Conservation (phyloP, 2,888 invertebrate species). For the Listrodromus nycthemerus region DNA sequence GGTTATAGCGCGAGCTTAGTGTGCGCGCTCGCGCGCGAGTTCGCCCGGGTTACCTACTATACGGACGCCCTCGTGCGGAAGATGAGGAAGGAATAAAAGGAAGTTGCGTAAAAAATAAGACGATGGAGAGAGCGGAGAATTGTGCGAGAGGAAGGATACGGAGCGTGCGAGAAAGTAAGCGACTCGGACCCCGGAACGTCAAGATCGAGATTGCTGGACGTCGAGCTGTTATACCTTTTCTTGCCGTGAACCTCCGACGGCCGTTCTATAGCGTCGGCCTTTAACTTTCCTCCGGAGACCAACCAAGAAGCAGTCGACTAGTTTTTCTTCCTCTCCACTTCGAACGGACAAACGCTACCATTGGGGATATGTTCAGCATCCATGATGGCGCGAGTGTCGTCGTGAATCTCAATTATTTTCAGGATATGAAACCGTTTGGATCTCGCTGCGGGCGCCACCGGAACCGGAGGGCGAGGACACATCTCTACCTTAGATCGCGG, state of each 20-base stretch:
- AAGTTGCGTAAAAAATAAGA: not conserved
- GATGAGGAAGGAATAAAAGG: constrained; percentile 51
- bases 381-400: constrained; percentile 37
- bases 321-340: constrained; percentile 42
- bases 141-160: constrained; percentile 4
- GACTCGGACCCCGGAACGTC: constrained; percentile 34
- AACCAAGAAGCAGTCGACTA: constrained; percentile 46
- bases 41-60: constrained; percentile 22
- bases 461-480: no score
- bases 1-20: constrained; percentile 58
- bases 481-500: no score
- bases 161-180: constrained; percentile 12
- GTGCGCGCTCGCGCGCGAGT: constrained; percentile 20
- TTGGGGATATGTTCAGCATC: constrained; percentile 45
- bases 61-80: constrained; percentile 44
- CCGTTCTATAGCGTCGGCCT: constrained; percentile 20
- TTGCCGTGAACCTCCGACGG: constrained; percentile 35
- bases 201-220: constrained; percentile 57
- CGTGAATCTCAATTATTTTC: constrained; percentile 52
- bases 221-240: constrained; percentile 56
- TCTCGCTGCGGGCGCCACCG: not conserved
- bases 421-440: constrained; percentile 2
- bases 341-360: constrained; percentile 41
- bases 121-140: constrained; percentile 10
- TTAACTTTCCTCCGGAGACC: constrained; percentile 57